Evolutionary conservation across 2,888 invertebrate species (phyloP), one percentile per base, ranked within the genome.

Genomic region (Cryptus armator): DNA sequence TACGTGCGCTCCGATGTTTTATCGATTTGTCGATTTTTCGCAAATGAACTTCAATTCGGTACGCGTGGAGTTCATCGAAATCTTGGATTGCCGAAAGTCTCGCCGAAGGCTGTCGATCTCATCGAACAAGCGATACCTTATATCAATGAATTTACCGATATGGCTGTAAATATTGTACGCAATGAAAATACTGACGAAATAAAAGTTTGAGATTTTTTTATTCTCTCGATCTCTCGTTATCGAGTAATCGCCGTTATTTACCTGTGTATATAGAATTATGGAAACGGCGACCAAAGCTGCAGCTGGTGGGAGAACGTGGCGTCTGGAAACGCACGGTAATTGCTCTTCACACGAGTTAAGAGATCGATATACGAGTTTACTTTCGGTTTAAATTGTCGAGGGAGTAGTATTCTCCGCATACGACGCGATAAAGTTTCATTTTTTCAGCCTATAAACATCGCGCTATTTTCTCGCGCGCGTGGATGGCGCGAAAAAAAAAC

Each of bases 1-100:
- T 93, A 89, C 83, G 90, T 92, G 1, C 89, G 90, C 74, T 91
- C 93, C 48, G 90, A 92, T 53, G 89, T 90, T 44, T 59, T 92
- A 10, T 91, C 92, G 9, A 74, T 87, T 7, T 93, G 92, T 76
- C 88, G 89, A 46, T 93, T 88, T 80, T 92, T 92, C 78, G 88
- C 91, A 0, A 91, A 72, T 67, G 88, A 91, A 83, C 71, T 93
- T 29, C 86, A 89, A 72, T 90, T 93, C 51, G 93, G 93, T 2
- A 83, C 84, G 0, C 82, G 81, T 3, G 93, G 93, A 0, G 81
- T 93, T 5, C 84, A 88, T 29, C 5, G 37, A 46, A 90, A 92
- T 81, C 89, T 89, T 24, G 91, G 90, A 4, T 10, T 93, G 7
- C 93, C 93, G 3, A 92, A 92, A 88, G 87, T 90, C 12, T 90